Percentiles rank a stretch among this genome's conserved stretches.
These are phyloP conservation scores for Gobio occitaniae DNA, from an alignment of 2,797 vertebrate species.

Conservation along the genomic window DNA sequence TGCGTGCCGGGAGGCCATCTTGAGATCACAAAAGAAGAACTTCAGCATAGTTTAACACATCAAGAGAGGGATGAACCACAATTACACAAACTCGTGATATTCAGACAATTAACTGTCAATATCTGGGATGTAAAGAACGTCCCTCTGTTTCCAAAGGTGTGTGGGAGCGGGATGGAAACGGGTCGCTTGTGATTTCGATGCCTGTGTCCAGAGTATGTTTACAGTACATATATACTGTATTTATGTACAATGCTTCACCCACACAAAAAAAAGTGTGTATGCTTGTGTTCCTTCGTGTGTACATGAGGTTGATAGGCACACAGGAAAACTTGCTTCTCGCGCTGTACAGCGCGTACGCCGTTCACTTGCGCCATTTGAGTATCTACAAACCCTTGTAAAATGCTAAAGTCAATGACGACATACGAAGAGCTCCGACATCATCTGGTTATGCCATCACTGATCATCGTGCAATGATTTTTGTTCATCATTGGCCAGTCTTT, in stretches of 20 bases:
- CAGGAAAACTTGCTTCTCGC: conserved; percentile 65
- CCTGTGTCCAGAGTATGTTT: conserved; percentile 56
- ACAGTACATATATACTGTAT: conserved; percentile 42
- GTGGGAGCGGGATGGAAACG: conserved; percentile 36
- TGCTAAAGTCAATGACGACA: conserved; percentile 46
- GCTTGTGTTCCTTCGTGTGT: conserved; percentile 40
- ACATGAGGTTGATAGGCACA: conserved; percentile 58
- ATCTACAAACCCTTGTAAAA: conserved; percentile 53
- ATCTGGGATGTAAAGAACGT: conserved; percentile 58
- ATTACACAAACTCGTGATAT: conserved; percentile 61
- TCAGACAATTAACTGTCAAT: conserved; percentile 62
- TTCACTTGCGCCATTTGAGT: conserved; percentile 49
- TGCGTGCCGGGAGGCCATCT: conserved; percentile 50
- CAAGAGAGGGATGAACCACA: conserved; percentile 38
- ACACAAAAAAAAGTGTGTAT: conserved; percentile 58
- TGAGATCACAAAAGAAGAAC: conserved; percentile 57
- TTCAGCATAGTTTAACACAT: conserved; percentile 49
- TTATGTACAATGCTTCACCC: conserved; percentile 56
- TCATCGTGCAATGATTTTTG: conserved; percentile 23
- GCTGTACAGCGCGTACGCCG: conserved; percentile 47
- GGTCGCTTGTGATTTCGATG: conserved; percentile 46
- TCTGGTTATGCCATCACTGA: conserved; percentile 28
- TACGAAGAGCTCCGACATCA: conserved; percentile 16
- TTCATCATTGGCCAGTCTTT: conserved; percentile 47
- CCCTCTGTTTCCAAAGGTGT: conserved; percentile 62